Evolutionary conservation across 2,888 invertebrate genomes (phyloP).

Genomic region (Cremastinae sp.): DNA sequence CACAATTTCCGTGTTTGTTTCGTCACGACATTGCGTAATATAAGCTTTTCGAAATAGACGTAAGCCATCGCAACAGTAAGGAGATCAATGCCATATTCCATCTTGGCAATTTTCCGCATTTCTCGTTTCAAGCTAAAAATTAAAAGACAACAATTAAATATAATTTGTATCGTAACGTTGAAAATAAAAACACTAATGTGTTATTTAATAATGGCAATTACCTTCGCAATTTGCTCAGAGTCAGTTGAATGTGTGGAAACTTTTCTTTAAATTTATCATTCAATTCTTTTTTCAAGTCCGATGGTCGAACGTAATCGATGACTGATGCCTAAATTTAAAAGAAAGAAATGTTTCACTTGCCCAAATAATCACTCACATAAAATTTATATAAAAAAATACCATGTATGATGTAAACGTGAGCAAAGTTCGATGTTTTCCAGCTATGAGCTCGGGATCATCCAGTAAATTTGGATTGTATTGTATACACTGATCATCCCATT

Average conservation of each 20-base stretch:
- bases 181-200: slow-evolving; percentile 38
- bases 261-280: slow-evolving; percentile 98
- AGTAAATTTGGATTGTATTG: slow-evolving; percentile 93
- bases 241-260: slow-evolving; percentile 96
- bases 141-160: slow-evolving; percentile 1
- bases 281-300: slow-evolving; percentile 96
- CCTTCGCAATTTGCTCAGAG: slow-evolving; percentile 97
- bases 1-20: slow-evolving; percentile 97
- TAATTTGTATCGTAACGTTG: background rate
- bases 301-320: slow-evolving; percentile 97
- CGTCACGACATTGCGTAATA: slow-evolving; percentile 94
- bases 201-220: too few relatives aligned
- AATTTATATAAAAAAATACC: slow-evolving; percentile 77
- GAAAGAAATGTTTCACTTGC: slow-evolving; percentile 54
- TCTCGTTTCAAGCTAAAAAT: slow-evolving; percentile 92
- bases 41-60: slow-evolving; percentile 98
- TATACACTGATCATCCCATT: slow-evolving; percentile 78
- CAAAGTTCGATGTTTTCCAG: slow-evolving; percentile 92
- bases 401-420: slow-evolving; percentile 94
- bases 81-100: slow-evolving; percentile 91
- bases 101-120: slow-evolving; percentile 94
- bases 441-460: slow-evolving; percentile 95
- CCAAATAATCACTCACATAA: background rate
- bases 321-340: slow-evolving; percentile 87
- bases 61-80: slow-evolving; percentile 97